phyloP scores from a whole-genome alignment of 92 coral and sea anemone genomes.

The Phenganax subtilis region DNA sequence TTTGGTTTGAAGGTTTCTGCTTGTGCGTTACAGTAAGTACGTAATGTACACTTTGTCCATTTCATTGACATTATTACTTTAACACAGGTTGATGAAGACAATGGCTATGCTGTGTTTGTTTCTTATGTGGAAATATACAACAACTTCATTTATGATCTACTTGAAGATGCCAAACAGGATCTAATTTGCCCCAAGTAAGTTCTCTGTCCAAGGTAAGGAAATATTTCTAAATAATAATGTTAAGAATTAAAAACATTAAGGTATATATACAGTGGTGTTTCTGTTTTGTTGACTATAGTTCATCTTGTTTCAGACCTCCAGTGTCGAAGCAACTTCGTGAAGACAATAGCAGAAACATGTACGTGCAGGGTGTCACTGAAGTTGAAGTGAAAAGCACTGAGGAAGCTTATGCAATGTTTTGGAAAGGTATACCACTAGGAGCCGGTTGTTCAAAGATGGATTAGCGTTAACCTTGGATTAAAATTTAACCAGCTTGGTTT shows the following conservation, averaged over 20 bases:
- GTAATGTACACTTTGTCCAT: too few species aligned
- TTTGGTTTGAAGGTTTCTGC: too few species aligned
- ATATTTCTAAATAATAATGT: not conserved
- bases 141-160: conserved; percentile 88
- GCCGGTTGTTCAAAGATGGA: too few species aligned
- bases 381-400: conserved; percentile 95
- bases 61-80: not conserved
- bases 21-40: too few species aligned
- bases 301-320: conserved; percentile 62
- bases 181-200: conserved; percentile 93
- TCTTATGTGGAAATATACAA: conserved; percentile 93
- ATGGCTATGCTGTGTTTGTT: conserved; percentile 90
- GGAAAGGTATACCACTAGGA: conserved; percentile 61
- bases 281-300: not conserved
- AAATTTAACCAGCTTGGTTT: not conserved
- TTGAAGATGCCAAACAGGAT: conserved; percentile 81
- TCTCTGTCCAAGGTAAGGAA: not conserved
- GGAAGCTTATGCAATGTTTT: conserved; percentile 78
- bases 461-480: too few species aligned
- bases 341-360: conserved; percentile 81
- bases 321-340: conserved; percentile 82
- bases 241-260: too few species aligned
- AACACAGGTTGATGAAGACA: conserved; percentile 89
- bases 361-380: conserved; percentile 84
- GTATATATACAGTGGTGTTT: too few species aligned